Conservation (phyloP, 2,113 vertebrate genomes). For the Bubo scandiacus region DNA sequence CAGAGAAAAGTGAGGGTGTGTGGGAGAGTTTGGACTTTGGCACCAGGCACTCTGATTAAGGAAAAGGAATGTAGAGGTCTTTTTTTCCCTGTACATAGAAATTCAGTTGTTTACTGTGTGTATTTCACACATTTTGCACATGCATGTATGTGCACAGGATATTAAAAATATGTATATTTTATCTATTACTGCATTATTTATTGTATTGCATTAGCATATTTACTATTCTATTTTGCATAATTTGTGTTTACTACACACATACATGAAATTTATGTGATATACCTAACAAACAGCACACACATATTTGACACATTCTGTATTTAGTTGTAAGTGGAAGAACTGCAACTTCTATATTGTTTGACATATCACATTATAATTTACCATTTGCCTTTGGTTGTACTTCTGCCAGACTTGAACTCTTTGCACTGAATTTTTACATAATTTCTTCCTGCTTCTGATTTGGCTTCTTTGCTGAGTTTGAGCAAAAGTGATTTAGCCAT, state of each 20-base stretch:
- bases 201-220: neutral
- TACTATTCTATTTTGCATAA: neutral
- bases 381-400: neutral
- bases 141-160: neutral
- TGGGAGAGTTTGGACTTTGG: neutral
- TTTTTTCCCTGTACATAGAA: slow-evolving; percentile 53
- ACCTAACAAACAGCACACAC: neutral
- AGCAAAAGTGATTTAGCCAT: neutral
- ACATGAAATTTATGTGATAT: neutral
- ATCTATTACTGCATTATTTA: neutral
- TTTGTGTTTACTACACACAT: neutral
- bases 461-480: neutral
- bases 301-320: neutral
- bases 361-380: neutral
- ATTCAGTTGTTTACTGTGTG: neutral
- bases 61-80: neutral
- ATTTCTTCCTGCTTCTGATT: neutral
- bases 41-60: slow-evolving; percentile 61
- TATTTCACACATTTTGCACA: neutral
- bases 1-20: slow-evolving; percentile 53
- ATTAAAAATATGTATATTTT: neutral
- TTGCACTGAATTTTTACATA: neutral
- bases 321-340: neutral
- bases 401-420: neutral
- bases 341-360: neutral